Base-by-base conservation (phyloP, 1,140 invertebrate genomes). In the Homarus americanus region DNA sequence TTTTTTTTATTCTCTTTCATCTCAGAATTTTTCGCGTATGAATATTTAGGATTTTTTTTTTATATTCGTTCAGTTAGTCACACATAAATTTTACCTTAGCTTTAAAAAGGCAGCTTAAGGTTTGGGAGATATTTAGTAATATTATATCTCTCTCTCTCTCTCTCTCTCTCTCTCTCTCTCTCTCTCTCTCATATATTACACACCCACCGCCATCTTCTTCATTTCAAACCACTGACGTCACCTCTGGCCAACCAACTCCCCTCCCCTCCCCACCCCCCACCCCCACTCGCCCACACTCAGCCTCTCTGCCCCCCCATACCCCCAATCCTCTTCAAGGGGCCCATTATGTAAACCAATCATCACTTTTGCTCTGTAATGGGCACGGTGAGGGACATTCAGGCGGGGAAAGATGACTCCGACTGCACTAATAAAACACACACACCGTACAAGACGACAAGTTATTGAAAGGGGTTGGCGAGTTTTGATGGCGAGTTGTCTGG, bases 331-430 rank as follows among this genome's bases (percentile, higher is more conserved):
- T 79, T 79, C 12, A 40, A 38, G 36, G 40, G 17, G n/a, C 12
- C 75, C 40, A 79, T 79, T 44, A 79, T 79, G 44, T 44, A 79
- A 79, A 44, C 15, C 76, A 79, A 79, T 79, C 40, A 79, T 79
- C 76, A 79, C 76, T 32, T 32, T 2, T 20, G 38, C 40, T n/a
- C 20, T n/a, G 44, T n/a, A 44, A 79, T 28, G 12, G 40, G 44
- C 24, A 40, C 20, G 10, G 44, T 12, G 40, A 41, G 41, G n/a
- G 76, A 79, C 76, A 79, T n/a, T 79, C 17, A 40, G 15, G 12
- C 38, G 3, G 24, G 40, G 40, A 79, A 32, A 44, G 76, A 79
- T 44, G 24, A 34, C 76, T 28, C 24, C 38, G 36, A 49, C 28
- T 10, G 76, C 4, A 44, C 76, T n/a, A 79, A 79, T 79, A 79